Evolutionary conservation across 2,797 vertebrate genomes (phyloP), one percentile per base, ranked within the genome.

Genomic region (Dermochelys coriacea): DNA sequence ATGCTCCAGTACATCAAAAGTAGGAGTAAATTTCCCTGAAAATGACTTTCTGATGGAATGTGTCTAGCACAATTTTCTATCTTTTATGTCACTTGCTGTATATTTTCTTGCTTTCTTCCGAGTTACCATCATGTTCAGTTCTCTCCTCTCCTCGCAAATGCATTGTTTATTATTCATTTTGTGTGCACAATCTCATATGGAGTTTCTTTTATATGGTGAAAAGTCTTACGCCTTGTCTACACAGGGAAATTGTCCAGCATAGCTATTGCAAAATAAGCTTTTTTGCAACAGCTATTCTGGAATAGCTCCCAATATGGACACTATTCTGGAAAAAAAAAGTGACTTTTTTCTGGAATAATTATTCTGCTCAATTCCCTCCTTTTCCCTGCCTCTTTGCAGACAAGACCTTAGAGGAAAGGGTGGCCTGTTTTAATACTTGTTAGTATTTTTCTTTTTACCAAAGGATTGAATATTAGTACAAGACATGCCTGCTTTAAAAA

Each of bases 21-120:
- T 78, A 95, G 78, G 78, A 87, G 77, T 84, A 80, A 90, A 94
- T 92, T 95, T 97, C 93, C 95, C 96, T 93, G 87, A 91, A 93
- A 95, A 89, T 71, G 64, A 89, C 82, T 97, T 91, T 95, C 93
- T 87, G 90, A 92, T 93, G 74, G 55, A 93, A 90, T 59, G 52
- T 54, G 90, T 94, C 93, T 95, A 25, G 71, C 80, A n/a, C 23
- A 80, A 15, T 84, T 92, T 78, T 57, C 47, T 27, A 1, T 61
- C 75, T 95, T 93, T 82, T 16, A 14, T 37, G 52, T 86, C 85
- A 47, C 0, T 2, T 37, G 75, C 18, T 57, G 4, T 54, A 29
- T 47, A 57, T 93, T 90, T 96, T 91, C 80, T 85, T 83, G 8
- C 57, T 88, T 93, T 89, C 49, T 74, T 92, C 89, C 50, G 82